These are phyloP conservation scores for Drosophila bunnanda DNA, from an alignment of 2,888 invertebrate species.

Conservation along the genomic window DNA sequence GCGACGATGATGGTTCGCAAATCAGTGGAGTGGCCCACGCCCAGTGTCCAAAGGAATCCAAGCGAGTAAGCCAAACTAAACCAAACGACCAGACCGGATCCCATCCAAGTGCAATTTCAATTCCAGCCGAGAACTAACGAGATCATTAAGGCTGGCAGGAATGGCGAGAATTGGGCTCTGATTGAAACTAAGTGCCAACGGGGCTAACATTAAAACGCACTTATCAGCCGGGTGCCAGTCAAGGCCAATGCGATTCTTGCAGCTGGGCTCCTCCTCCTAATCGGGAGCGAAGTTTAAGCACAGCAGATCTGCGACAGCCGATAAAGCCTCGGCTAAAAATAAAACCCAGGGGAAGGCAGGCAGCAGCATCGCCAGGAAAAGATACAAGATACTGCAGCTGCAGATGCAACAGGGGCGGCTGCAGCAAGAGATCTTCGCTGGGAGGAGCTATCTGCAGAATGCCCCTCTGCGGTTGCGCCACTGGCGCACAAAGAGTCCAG, in stretches of 20 bases:
- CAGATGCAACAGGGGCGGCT: conserved; percentile 1
- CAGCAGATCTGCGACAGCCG: conserved; percentile 42
- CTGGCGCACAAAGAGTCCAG: conserved; percentile 21
- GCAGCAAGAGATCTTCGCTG: too few species aligned
- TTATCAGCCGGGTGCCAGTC: conserved; percentile 54
- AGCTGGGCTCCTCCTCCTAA: conserved; percentile 53
- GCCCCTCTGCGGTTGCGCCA: conserved; percentile 9
- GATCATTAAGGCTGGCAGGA: conserved; percentile 67
- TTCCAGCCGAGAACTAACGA: conserved; percentile 53
- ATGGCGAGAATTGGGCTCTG: conserved; percentile 60
- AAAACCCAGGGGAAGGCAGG: conserved; percentile 46
- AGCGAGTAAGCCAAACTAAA: conserved; percentile 27
- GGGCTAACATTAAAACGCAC: conserved; percentile 76
- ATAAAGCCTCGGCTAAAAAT: conserved; percentile 62
- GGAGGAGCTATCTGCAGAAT: background rate
- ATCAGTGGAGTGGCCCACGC: conserved; percentile 37
- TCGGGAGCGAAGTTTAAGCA: conserved; percentile 55
- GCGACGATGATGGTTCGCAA: conserved; percentile 56
- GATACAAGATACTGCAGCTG: conserved; percentile 31
- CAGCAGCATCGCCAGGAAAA: conserved; percentile 3
- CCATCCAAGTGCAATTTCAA: conserved; percentile 12
- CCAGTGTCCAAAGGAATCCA: conserved; percentile 27
- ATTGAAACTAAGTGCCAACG: conserved; percentile 55
- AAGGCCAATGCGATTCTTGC: conserved; percentile 49
- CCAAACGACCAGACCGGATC: conserved; percentile 17